A percentile compares a stretch with the other conserved stretches of the same genome.
These are phyloP conservation scores for Dermatophagoides farinae DNA, from an alignment of 1,140 invertebrate genomes.

Conservation along the genomic window DNA sequence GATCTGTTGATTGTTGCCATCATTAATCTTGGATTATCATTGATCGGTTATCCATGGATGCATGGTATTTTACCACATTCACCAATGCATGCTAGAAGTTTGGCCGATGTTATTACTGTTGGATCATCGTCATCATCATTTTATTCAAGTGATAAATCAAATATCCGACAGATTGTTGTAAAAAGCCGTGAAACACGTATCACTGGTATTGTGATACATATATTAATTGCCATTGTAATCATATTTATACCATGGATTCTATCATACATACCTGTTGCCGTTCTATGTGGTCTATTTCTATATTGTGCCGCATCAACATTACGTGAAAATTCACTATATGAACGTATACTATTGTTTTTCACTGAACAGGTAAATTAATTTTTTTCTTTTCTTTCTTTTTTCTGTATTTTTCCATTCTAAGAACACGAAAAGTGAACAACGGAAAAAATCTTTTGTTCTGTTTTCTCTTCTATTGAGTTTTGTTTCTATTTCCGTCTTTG, in stretches of 20 bases:
- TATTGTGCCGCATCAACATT: slow-evolving; percentile 42
- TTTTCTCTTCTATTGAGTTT: too few relatives aligned
- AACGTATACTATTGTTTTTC: slow-evolving; percentile 37
- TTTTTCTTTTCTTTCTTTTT: too few relatives aligned
- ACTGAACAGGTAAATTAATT: slow-evolving; percentile 38
- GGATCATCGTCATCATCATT: slow-evolving; percentile 30
- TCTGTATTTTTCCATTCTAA: too few relatives aligned
- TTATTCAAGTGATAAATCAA: slow-evolving; percentile 29
- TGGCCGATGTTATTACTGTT: slow-evolving; percentile 41
- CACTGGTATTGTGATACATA: slow-evolving; percentile 37
- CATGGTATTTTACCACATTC: slow-evolving; percentile 41
- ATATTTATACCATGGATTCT: slow-evolving; percentile 37
- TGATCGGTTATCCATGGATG: slow-evolving; percentile 41
- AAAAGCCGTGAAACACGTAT: slow-evolving; percentile 38
- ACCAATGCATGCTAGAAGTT: slow-evolving; percentile 38
- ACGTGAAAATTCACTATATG: slow-evolving; percentile 42
- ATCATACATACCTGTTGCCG: slow-evolving; percentile 37
- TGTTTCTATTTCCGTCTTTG: background rate
- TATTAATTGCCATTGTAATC: slow-evolving; percentile 39
- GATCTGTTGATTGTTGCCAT: slow-evolving; percentile 22
- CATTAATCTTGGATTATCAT: slow-evolving; percentile 36
- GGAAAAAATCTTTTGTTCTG: too few relatives aligned
- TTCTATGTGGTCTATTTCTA: slow-evolving; percentile 41
- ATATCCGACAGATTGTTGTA: slow-evolving; percentile 37
- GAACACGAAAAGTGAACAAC: too few relatives aligned